Conservation (phyloP, 2,888 invertebrate species). For the Andrena praecox region DNA sequence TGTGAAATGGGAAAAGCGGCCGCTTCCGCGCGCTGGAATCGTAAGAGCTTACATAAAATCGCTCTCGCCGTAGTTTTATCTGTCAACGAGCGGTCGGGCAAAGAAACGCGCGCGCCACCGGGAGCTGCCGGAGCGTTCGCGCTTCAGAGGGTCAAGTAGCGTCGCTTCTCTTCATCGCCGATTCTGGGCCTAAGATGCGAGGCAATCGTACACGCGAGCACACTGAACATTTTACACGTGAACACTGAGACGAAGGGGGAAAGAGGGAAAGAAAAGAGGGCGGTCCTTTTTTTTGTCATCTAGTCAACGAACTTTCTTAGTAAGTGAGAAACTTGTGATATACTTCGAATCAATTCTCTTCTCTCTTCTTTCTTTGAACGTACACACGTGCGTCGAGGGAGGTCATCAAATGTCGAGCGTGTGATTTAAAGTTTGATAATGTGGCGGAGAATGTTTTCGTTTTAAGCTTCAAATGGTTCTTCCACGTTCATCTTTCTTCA, state of each 20-base stretch:
- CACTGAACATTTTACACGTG: conserved; percentile 18
- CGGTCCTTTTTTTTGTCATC: conserved; percentile 65
- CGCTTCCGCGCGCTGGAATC: background rate
- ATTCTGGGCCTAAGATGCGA: conserved; percentile 59
- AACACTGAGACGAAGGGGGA: conserved; percentile 13
- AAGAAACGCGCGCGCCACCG: background rate
- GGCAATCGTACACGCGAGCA: conserved; percentile 28
- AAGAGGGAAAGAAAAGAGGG: conserved; percentile 43
- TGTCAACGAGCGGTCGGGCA: background rate
- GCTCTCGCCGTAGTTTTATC: conserved; percentile 6
- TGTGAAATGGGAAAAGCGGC: background rate
- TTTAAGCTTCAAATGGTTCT: background rate
- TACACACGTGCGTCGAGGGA: background rate
- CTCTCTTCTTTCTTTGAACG: conserved; percentile 9
- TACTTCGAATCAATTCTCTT: conserved; percentile 32
- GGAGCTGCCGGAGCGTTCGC: background rate
- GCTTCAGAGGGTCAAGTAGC: conserved; percentile 44
- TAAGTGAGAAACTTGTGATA: conserved; percentile 54
- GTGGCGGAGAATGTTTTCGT: no score
- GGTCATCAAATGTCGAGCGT: background rate
- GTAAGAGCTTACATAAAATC: conserved; percentile 27
- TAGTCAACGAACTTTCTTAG: conserved; percentile 67
- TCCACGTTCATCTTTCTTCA: background rate
- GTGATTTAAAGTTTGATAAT: conserved; percentile 28
- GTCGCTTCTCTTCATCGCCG: conserved; percentile 43